These are phyloP conservation scores for Carcinoscorpius rotundicauda DNA, from an alignment of 1,140 invertebrate genomes.

Conservation along the genomic window DNA sequence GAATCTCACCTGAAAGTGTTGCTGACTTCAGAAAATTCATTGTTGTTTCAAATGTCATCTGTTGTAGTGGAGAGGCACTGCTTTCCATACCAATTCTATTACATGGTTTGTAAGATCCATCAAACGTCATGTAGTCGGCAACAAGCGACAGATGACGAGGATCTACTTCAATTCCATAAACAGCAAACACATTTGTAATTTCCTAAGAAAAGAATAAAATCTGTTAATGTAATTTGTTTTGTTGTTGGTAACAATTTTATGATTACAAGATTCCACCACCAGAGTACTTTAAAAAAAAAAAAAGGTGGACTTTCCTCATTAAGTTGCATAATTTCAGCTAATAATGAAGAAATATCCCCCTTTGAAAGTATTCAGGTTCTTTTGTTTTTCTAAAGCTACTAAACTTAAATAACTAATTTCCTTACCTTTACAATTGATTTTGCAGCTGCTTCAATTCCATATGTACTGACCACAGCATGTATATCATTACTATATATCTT, in stretches of 20 bases:
- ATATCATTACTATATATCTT: constrained; percentile 89
- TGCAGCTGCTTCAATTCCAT: constrained; percentile 92
- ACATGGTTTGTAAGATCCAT: constrained; percentile 76
- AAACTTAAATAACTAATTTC: not conserved
- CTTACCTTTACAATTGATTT: constrained; percentile 56
- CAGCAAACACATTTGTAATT: constrained; percentile 82
- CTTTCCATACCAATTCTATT: constrained; percentile 79
- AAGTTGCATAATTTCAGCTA: no score
- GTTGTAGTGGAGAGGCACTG: constrained; percentile 73
- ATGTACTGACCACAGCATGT: constrained; percentile 67
- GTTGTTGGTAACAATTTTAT: no score
- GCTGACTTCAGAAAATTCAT: constrained; percentile 74
- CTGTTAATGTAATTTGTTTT: not conserved
- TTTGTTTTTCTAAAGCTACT: not conserved
- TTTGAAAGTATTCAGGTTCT: no score
- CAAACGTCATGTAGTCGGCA: constrained; percentile 96
- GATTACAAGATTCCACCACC: no score
- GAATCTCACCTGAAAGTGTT: constrained; percentile 42
- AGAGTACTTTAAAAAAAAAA: no score
- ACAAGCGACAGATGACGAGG: constrained; percentile 81
- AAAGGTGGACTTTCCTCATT: no score
- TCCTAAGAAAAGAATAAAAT: constrained; percentile 39
- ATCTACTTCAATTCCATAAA: constrained; percentile 93
- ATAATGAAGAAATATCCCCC: no score
- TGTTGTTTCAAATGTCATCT: constrained; percentile 96